A percentile compares a stretch with the other conserved stretches of the same genome.
Conservation (phyloP, 2,113 vertebrate species). For the Hippocampus comes region DNA sequence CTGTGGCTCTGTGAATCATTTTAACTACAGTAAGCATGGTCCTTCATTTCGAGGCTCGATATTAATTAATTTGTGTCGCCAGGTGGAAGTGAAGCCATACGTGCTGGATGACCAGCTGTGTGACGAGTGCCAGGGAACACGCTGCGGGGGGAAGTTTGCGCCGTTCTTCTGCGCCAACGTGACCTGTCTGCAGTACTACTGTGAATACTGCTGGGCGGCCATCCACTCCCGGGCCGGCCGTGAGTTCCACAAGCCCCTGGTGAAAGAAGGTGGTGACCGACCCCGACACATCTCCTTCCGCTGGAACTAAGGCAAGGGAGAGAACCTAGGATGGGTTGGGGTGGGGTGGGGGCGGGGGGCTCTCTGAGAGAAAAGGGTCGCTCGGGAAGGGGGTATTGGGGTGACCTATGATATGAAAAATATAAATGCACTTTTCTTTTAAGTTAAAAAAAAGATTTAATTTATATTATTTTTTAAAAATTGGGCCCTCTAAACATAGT, state of each 20-base stretch:
- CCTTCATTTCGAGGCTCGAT: slow-evolving; percentile 1
- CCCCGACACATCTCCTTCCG: slow-evolving; percentile 99
- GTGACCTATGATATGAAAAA: slow-evolving; percentile 74
- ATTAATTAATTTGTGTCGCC: slow-evolving; percentile 20
- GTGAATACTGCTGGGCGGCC: slow-evolving; percentile 99
- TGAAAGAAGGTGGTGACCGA: slow-evolving; percentile 98
- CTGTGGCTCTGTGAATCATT: slow-evolving; percentile 9
- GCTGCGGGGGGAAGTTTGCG: slow-evolving; percentile 97
- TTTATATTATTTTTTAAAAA: slow-evolving; percentile 77
- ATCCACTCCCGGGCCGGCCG: slow-evolving; percentile 97
- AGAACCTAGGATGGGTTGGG: slow-evolving; percentile 26
- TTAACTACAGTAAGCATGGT: background rate
- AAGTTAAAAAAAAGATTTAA: slow-evolving; percentile 70
- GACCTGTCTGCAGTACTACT: slow-evolving; percentile 99
- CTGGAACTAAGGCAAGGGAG: slow-evolving; percentile 86
- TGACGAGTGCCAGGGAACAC: slow-evolving; percentile 98
- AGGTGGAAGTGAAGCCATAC: slow-evolving; percentile 99
- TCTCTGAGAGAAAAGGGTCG: slow-evolving; percentile 44
- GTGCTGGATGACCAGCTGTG: slow-evolving; percentile 99
- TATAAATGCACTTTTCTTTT: slow-evolving; percentile 98
- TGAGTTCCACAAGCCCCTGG: slow-evolving; percentile 99
- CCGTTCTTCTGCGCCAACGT: slow-evolving; percentile 99
- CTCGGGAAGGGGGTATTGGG: slow-evolving; percentile 64
- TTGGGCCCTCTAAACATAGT: slow-evolving; percentile 70
- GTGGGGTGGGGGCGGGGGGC: slow-evolving; percentile 1